Base-by-base conservation (phyloP, 1,140 invertebrate species). In the Drosophila watanabei region DNA sequence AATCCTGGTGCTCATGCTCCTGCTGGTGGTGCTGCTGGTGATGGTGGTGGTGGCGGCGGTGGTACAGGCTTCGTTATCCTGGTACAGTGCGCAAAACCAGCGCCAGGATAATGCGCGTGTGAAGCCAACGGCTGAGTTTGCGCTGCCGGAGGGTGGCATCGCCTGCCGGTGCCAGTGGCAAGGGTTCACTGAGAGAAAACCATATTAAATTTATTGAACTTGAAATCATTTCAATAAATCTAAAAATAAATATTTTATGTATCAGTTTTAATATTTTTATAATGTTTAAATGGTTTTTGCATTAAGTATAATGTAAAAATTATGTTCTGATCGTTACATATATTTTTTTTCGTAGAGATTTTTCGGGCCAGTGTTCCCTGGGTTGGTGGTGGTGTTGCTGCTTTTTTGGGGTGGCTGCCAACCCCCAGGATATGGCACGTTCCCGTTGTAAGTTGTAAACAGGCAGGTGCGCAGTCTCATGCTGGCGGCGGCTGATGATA, bases 361-460 rank as follows among this genome's bases (percentile, higher is more conserved):
- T 20, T 70, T 70, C 62, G 16, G 13, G 20, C 14, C 48, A 70
- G 62, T 71, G 62, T 68, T 28, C 7, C 7, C 18, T 35, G 7
- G 33, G 9, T 10, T 65, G 57, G 41, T 77, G 65, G 72, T 86
- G 82, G 69, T 86, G 82, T 28, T 62, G 35, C 18, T 54, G 51
- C 46, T 66, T 80, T 62, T 78, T 80, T 88, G 78, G 84, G 84
- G 84, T 88, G 84, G 84, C 66, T 88, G 64, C 59, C 85, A 89
- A 89, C 85, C 85, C 86, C 86, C 86, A 90, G 85, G 85, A 89
- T 86, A 30, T 88, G 85, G 85, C 85, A 89, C 85, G 85, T 76
- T 80, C 75, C 85, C 78, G 86, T 90, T 90, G 85, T 89, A 90
- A 89, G 78, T 89, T 89, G 85, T 89, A 89, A 75, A 79, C 63